Base-by-base conservation (phyloP, 2,888 invertebrate genomes). In the Campopleginae sp. region DNA sequence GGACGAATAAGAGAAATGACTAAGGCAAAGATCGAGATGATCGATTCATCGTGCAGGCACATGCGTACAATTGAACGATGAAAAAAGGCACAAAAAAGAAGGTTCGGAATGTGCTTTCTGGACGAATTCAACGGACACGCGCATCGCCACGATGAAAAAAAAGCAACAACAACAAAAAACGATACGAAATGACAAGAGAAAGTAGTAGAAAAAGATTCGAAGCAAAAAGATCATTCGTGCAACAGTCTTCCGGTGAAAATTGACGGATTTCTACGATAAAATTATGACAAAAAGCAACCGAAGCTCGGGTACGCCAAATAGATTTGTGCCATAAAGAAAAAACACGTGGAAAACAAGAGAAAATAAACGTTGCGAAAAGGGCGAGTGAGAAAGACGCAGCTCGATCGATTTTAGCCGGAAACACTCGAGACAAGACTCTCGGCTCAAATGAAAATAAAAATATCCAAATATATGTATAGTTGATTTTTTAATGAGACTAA, bases 241-340 rank as follows among this genome's bases (percentile, higher is more conserved):
- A n/a, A 81, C 66, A 51, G 82, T 82, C 79, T 82, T 85, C 79
- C 85, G 85, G 44, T 68, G 65, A 81, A 85, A 66, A 4, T 27
- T 75, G 27, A 38, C 70, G 63, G 48, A 75, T 54, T 71, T 76
- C 71, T 27, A 74, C 54, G 70, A 75, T 75, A 42, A 79, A 71
- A 33, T n/a, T 58, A 58, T 58, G 5, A n/a, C n/a, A n/a, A n/a
- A 27, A 74, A 81, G 44, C 70, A 68, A 46, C 63, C 75, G 44
- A 82, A 68, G 75, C 78, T 79, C 78, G 78, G 84, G 86, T 58
- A 58, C 88, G 90, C 89, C 89, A 90, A 90, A 90, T 90, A 85
- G 88, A 88, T 88, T 91, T 90, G 92, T 92, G 92, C 92, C 92
- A 92, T 91, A 90, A 77, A 82, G 86, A 85, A 87, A 71, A 82